Evolutionary conservation across 2,888 invertebrate genomes (phyloP), one percentile per base, ranked within the genome.

Genomic region (Caradrina kadenii): DNA sequence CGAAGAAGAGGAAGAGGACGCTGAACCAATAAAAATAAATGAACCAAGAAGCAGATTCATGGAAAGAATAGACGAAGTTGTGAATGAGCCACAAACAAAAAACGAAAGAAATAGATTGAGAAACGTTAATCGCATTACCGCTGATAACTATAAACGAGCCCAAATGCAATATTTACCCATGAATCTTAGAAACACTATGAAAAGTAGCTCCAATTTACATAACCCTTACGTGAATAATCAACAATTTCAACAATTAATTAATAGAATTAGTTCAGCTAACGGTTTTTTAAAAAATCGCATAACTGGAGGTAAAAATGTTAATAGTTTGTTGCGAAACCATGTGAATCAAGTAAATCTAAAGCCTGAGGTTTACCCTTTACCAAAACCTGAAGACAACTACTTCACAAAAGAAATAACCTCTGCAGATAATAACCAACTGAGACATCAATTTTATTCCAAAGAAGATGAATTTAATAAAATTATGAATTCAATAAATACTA

Each of bases 311-410:
- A n/a, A 39, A 19, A n/a, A 35, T 42, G 21, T n/a, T 26, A 52
- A 52, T 11, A 22, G 48, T 45, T 6, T 31, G 17, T 49, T 75
- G 21, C 63, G 52, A 49, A 35, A n/a, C 1, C 10, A 0, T 58
- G 59, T 56, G 8, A 62, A 59, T 21, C 1, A 60, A 19, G 19
- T 53, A 2, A 13, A 61, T 15, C 15, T 61, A 13, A 56, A 61
- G 0, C 76, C 76, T 39, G 56, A 55, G 17, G 53, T 61, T n/a
- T 56, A 63, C 26, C 69, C 80, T 11, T 3, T 75, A 22, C 13
- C 17, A 0, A 22, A 10, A 26, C 15, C 19, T 52, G 42, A 35
- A 39, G 5, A 26, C 1, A 15, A 50, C 31, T 22, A 42, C 7
- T 13, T 3, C 0, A 62, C n/a, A 42, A 42, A 6, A 35, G 45